A percentile compares a stretch with the other conserved stretches of the same genome.
Conservation (phyloP, 2,113 vertebrate genomes). For the Perca fluviatilis region DNA sequence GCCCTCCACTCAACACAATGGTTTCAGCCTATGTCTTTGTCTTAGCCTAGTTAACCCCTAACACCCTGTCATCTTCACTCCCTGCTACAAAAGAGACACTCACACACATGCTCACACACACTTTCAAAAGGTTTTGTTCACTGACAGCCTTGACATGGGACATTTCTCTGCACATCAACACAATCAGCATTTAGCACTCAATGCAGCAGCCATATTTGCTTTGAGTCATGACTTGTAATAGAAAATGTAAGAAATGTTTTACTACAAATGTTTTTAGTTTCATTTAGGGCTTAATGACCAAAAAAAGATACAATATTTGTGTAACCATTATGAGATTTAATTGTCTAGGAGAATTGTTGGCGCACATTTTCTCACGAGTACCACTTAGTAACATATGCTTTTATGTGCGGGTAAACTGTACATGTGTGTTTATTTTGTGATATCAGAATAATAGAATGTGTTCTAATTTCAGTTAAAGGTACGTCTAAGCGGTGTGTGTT, state of each 20-base stretch:
- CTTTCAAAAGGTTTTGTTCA: slow-evolving; percentile 38
- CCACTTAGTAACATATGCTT: slow-evolving; percentile 4
- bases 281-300: neutral
- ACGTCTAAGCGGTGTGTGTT: slow-evolving; percentile 37
- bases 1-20: slow-evolving; percentile 77
- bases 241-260: neutral
- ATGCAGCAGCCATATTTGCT: slow-evolving; percentile 6
- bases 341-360: neutral
- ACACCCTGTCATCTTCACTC: slow-evolving; percentile 70
- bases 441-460: slow-evolving; percentile 5
- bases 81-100: slow-evolving; percentile 50
- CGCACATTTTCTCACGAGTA: slow-evolving; percentile 8
- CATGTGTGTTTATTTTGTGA: slow-evolving; percentile 6
- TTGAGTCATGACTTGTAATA: neutral
- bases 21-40: slow-evolving; percentile 78
- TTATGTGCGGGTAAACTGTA: neutral
- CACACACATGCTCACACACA: slow-evolving; percentile 26
- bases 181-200: slow-evolving; percentile 8
- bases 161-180: slow-evolving; percentile 48
- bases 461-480: slow-evolving; percentile 29
- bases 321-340: slow-evolving; percentile 16
- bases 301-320: neutral
- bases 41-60: slow-evolving; percentile 83
- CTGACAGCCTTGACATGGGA: slow-evolving; percentile 42
- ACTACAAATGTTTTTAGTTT: neutral